phyloP scores from a whole-genome alignment of 2,797 vertebrate species.

The Mionectes olivaceus region DNA sequence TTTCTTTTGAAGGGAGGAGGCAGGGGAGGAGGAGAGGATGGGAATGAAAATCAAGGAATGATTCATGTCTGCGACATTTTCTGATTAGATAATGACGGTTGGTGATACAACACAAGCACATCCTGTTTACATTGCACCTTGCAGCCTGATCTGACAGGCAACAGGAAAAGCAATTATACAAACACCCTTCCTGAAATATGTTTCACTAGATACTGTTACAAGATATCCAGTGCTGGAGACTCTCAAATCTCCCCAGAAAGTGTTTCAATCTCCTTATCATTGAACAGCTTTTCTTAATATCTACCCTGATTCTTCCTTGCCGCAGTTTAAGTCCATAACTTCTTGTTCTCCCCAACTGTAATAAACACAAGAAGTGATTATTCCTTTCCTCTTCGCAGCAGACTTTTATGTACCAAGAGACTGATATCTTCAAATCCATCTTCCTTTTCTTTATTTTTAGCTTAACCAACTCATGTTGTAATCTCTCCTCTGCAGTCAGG shows the following conservation, averaged over 20 bases:
- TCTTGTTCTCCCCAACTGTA: background rate
- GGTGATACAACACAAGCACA: conserved; percentile 11
- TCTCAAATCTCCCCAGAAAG: conserved; percentile 3
- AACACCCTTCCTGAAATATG: background rate
- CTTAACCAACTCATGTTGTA: background rate
- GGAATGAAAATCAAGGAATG: background rate
- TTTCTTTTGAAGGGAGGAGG: background rate
- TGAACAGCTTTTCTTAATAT: conserved; percentile 25
- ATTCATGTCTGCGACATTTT: background rate
- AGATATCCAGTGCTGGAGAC: conserved; percentile 23
- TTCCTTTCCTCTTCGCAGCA: background rate
- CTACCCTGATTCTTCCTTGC: background rate
- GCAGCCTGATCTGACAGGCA: conserved; percentile 14
- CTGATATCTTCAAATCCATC: background rate
- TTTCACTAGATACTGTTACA: conserved; percentile 28
- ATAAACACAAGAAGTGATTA: conserved; percentile 8
- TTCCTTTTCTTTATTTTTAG: background rate
- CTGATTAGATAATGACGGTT: conserved; percentile 1
- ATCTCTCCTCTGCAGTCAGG: background rate
- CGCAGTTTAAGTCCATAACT: background rate
- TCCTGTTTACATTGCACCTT: conserved; percentile 22
- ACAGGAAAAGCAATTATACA: conserved; percentile 50
- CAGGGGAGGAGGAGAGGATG: background rate
- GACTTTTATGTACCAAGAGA: background rate
- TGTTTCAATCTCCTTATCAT: conserved; percentile 37